phyloP scores from a whole-genome alignment of 2,888 invertebrate species.

The Tetragnatha montana region DNA sequence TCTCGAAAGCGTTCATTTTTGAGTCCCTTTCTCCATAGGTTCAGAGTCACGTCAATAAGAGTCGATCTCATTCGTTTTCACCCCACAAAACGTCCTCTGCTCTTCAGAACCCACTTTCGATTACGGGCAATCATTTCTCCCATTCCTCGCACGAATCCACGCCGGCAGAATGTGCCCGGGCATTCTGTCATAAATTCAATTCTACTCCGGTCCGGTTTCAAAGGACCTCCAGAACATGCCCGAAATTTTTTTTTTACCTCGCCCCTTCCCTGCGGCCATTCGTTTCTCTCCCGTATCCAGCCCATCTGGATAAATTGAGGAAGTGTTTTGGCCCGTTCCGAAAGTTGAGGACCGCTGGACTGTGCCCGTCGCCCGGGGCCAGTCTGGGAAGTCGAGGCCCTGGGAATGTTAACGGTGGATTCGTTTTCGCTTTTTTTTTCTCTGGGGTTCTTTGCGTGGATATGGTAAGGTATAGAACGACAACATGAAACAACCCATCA shows the following conservation, averaged over 20 bases:
- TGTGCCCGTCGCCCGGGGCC: conserved; percentile 22
- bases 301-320: conserved; percentile 58
- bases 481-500: too few relatives aligned
- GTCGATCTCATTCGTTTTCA: not conserved
- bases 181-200: conserved; percentile 51
- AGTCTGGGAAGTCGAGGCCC: conserved; percentile 33
- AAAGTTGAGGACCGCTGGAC: conserved; percentile 47
- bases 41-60: too few relatives aligned
- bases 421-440: conserved; percentile 20
- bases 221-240: conserved; percentile 35
- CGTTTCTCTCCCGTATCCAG: conserved; percentile 48
- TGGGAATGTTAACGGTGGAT: conserved; percentile 46
- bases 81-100: not conserved
- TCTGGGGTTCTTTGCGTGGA: not conserved
- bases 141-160: conserved; percentile 21
- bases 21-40: too few relatives aligned
- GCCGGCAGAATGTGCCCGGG: not conserved
- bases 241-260: conserved; percentile 6
- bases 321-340: conserved; percentile 55
- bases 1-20: not conserved
- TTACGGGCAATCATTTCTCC: conserved; percentile 25
- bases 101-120: not conserved
- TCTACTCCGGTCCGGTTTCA: conserved; percentile 37
- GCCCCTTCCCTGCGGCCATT: conserved; percentile 39
- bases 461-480: too few relatives aligned